phyloP scores from a whole-genome alignment of 2,888 invertebrate genomes.

The Sarcophaga rosellei region DNA sequence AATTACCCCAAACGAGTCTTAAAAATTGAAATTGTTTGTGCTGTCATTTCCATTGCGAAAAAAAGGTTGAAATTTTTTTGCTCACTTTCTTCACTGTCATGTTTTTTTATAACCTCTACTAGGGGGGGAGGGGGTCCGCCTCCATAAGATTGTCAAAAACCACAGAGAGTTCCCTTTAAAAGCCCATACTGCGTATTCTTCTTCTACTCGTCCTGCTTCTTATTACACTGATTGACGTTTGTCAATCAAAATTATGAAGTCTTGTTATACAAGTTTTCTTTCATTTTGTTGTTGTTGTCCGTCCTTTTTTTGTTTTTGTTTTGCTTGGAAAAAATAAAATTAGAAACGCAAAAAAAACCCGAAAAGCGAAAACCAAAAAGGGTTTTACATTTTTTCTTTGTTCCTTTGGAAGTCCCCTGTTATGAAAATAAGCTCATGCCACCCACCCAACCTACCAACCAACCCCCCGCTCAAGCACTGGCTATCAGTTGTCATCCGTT shows the following conservation, averaged over 20 bases:
- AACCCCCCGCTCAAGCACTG: not conserved
- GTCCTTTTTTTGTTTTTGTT: not conserved
- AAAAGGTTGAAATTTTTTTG: too few species aligned
- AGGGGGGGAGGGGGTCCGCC: too few species aligned
- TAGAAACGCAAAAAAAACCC: too few species aligned
- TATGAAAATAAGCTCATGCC: slow-evolving; percentile 34
- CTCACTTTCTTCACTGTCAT: too few species aligned
- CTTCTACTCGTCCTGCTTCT: not conserved
- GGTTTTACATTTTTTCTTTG: not conserved
- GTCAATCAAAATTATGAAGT: slow-evolving; percentile 75
- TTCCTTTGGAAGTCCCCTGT: too few species aligned
- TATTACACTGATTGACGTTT: slow-evolving; percentile 72
- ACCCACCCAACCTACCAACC: too few species aligned
- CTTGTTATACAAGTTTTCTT: slow-evolving; percentile 52
- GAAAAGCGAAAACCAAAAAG: not conserved
- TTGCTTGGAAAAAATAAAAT: not conserved
- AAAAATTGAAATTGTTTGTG: not conserved
- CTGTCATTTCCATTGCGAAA: not conserved
- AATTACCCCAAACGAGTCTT: not conserved
- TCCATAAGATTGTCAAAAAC: too few species aligned
- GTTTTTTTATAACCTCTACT: too few species aligned
- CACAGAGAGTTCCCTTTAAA: too few species aligned
- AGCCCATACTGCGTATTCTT: too few species aligned
- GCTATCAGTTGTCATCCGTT: not conserved
- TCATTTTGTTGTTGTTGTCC: not conserved